Evolutionary conservation across 2,797 vertebrate species (phyloP).

Genomic region (Parauchenoglanis ngamensis): DNA sequence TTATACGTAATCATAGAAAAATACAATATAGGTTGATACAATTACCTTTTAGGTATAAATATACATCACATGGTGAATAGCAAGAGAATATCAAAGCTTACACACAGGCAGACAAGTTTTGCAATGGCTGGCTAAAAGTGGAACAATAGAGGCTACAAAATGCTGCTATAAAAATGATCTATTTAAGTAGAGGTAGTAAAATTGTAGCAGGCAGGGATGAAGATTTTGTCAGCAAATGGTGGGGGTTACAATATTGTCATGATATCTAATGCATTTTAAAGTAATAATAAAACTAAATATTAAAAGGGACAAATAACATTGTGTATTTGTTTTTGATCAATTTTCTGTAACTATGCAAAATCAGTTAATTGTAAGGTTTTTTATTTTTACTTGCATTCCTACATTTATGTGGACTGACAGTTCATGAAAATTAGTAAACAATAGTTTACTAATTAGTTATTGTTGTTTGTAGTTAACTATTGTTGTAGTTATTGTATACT

Average conservation of each 20-base stretch:
- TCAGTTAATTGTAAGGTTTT: neutral
- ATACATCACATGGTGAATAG: neutral
- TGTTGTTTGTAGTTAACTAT: too few species aligned
- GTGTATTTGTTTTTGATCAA: neutral
- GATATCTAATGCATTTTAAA: neutral
- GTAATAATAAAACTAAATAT: neutral
- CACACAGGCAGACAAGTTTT: constrained; percentile 15
- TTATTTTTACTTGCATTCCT: neutral
- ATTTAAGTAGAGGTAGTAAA: constrained; percentile 9
- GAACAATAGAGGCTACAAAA: neutral
- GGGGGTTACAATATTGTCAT: neutral
- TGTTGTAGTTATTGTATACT: too few species aligned
- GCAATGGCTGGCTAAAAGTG: neutral
- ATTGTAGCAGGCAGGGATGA: neutral
- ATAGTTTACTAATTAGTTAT: too few species aligned
- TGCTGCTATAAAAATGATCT: neutral
- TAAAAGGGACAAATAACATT: neutral
- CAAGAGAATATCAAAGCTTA: neutral
- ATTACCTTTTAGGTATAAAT: constrained; percentile 4
- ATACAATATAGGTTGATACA: constrained; percentile 51
- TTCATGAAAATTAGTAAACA: neutral
- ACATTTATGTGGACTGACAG: too few species aligned
- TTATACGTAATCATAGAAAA: constrained; percentile 72
- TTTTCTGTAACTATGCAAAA: neutral
- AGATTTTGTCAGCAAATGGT: neutral